These are phyloP conservation scores for Adelphocoris suturalis DNA, from an alignment of 2,888 invertebrate species.

Conservation along the genomic window DNA sequence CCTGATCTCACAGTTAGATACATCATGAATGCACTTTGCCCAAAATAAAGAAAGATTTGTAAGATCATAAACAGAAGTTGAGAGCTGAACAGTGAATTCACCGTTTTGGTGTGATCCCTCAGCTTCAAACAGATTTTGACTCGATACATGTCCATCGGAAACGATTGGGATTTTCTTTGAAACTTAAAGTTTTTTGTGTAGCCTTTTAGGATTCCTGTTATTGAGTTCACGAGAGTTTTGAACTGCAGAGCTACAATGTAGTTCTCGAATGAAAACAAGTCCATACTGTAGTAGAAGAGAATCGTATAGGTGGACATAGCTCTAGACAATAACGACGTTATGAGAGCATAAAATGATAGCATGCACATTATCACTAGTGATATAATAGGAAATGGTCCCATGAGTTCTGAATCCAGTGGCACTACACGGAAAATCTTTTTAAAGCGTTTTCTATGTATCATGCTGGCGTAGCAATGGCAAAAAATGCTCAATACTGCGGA, in stretches of 20 bases:
- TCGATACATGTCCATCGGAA: not conserved
- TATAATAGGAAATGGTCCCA: not conserved
- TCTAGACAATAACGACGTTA: not conserved
- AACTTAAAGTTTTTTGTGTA: not conserved
- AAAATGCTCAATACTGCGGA: not conserved
- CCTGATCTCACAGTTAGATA: not conserved
- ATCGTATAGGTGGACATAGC: not conserved
- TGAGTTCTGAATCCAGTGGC: not conserved
- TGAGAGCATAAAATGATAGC: not conserved
- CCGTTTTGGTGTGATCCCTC: not conserved
- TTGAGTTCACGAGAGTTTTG: not conserved
- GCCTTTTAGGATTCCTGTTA: not conserved
- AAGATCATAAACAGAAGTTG: not conserved
- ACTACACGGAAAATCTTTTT: not conserved
- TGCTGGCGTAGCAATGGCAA: not conserved
- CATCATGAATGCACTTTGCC: not conserved
- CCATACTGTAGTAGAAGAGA: not conserved
- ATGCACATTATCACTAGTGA: not conserved
- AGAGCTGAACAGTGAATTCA: not conserved
- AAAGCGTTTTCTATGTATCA: not conserved
- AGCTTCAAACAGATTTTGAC: not conserved
- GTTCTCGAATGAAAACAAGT: not conserved
- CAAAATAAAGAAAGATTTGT: not conserved
- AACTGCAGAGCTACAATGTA: not conserved
- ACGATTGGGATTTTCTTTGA: not conserved